A percentile compares a stretch with the other conserved stretches of the same genome.
phyloP scores from a whole-genome alignment of 2,797 vertebrate genomes.

The Spondyliosoma cantharus region DNA sequence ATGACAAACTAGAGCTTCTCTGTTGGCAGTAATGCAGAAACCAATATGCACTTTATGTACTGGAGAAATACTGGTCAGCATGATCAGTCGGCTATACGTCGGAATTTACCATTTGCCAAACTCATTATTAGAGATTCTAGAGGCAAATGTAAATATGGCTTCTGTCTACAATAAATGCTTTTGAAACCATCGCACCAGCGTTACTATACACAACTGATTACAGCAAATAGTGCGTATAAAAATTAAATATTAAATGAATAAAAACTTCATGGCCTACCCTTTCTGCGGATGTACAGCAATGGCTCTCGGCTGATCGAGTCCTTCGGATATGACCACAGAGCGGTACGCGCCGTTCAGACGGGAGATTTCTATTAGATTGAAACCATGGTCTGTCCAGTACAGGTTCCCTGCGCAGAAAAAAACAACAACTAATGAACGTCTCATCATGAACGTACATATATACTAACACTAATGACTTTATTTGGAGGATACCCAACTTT shows the following conservation, averaged over 20 bases:
- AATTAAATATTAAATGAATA: not conserved
- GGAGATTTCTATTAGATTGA: constrained; percentile 96
- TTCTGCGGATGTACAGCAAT: constrained; percentile 95
- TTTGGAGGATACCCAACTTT: not conserved
- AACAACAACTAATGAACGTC: not conserved
- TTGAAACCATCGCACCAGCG: too few relatives aligned
- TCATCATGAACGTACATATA: constrained; percentile 16
- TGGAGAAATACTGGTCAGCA: too few relatives aligned
- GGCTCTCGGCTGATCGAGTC: constrained; percentile 95
- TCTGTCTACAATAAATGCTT: too few relatives aligned
- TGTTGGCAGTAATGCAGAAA: too few relatives aligned
- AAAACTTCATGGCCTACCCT: constrained; percentile 85
- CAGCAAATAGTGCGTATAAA: too few relatives aligned
- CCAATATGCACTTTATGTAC: too few relatives aligned
- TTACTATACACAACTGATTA: too few relatives aligned
- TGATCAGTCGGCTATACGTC: too few relatives aligned
- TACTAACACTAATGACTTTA: constrained; percentile 12
- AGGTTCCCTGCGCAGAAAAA: constrained; percentile 89
- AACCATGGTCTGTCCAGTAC: constrained; percentile 98
- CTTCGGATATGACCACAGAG: constrained; percentile 94
- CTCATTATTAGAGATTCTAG: too few relatives aligned
- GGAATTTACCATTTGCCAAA: too few relatives aligned
- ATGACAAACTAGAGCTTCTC: too few relatives aligned
- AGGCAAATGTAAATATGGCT: too few relatives aligned
- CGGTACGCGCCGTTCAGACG: constrained; percentile 95